Conservation (phyloP, 2,113 vertebrate genomes). For the Poeciliopsis turrubarensis region DNA sequence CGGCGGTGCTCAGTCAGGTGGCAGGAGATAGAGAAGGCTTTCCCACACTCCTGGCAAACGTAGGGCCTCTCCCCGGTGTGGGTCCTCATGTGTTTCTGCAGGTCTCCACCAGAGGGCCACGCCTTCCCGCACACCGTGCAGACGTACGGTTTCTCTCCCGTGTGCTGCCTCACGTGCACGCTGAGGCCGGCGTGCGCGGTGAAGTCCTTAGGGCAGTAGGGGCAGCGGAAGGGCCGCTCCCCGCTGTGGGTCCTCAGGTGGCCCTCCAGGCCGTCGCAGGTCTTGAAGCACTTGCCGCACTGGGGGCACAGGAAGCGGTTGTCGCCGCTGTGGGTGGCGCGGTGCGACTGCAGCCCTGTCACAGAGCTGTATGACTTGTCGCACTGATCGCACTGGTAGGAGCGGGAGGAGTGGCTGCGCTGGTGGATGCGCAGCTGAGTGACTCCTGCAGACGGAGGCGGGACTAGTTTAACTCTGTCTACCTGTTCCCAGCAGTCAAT, state of each 20-base stretch:
- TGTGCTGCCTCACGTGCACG: slow-evolving; percentile 78
- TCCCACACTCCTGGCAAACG: slow-evolving; percentile 72
- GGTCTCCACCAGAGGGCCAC: slow-evolving; percentile 73
- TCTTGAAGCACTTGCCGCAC: slow-evolving; percentile 78
- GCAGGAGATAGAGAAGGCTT: slow-evolving; percentile 76
- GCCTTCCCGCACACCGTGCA: slow-evolving; percentile 76
- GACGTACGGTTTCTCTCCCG: slow-evolving; percentile 77
- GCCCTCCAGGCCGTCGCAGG: slow-evolving; percentile 69
- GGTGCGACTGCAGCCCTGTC: slow-evolving; percentile 66
- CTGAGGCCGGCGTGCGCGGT: slow-evolving; percentile 74
- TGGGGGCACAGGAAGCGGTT: slow-evolving; percentile 75
- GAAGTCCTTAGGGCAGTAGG: slow-evolving; percentile 77
- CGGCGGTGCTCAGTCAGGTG: slow-evolving; percentile 76
- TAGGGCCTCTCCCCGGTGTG: slow-evolving; percentile 78
- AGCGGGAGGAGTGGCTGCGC: slow-evolving; percentile 66
- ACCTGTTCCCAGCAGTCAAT: background rate
- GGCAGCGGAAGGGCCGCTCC: slow-evolving; percentile 72
- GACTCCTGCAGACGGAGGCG: slow-evolving; percentile 44
- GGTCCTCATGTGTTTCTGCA: slow-evolving; percentile 77
- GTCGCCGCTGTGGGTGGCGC: slow-evolving; percentile 57
- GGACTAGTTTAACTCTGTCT: background rate
- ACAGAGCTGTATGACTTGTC: slow-evolving; percentile 66
- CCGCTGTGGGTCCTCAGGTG: slow-evolving; percentile 76
- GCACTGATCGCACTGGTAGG: slow-evolving; percentile 73
- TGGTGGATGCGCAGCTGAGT: slow-evolving; percentile 77